A percentile compares a stretch with the other conserved stretches of the same genome.
Evolutionary conservation across 2,888 invertebrate genomes (phyloP).

Genomic region (Pseudanteris insignis): DNA sequence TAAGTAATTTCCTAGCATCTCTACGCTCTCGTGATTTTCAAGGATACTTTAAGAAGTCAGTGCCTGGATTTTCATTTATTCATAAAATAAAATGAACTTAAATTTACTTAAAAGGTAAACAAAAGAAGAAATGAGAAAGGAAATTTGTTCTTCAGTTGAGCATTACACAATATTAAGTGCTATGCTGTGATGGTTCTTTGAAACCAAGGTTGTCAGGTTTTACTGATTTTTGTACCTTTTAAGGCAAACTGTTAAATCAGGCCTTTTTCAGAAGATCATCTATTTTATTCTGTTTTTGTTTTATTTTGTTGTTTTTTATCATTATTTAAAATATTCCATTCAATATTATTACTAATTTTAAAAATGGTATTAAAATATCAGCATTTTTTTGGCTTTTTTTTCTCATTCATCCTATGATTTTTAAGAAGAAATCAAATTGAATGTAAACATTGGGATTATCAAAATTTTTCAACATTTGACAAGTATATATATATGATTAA

Average conservation of each 20-base stretch:
- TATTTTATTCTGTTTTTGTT: too few relatives aligned
- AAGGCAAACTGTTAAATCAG: constrained; percentile 16
- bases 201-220: constrained; percentile 51
- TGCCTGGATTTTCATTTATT: constrained; percentile 50
- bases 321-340: too few relatives aligned
- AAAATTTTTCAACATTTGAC: too few relatives aligned
- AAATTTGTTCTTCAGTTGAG: constrained; percentile 9
- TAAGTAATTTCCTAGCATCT: constrained; percentile 45
- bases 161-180: constrained; percentile 49
- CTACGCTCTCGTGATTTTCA: constrained; percentile 60
- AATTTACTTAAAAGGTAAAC: constrained; percentile 1
- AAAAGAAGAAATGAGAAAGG: constrained; percentile 4
- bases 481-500: too few relatives aligned
- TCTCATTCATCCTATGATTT: too few relatives aligned
- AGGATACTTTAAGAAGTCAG: constrained; percentile 62
- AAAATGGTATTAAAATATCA: too few relatives aligned
- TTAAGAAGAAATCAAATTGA: too few relatives aligned
- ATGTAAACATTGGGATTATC: too few relatives aligned
- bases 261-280: constrained; percentile 8
- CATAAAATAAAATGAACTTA: constrained; percentile 16
- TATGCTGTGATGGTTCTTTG: constrained; percentile 34
- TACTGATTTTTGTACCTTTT: constrained; percentile 22
- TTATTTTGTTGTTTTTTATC: too few relatives aligned
- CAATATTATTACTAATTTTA: too few relatives aligned
- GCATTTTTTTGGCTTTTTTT: background rate